phyloP scores from a whole-genome alignment of 37 sponge, comb jelly and placozoan genomes.

The Bolinopsis microptera region DNA sequence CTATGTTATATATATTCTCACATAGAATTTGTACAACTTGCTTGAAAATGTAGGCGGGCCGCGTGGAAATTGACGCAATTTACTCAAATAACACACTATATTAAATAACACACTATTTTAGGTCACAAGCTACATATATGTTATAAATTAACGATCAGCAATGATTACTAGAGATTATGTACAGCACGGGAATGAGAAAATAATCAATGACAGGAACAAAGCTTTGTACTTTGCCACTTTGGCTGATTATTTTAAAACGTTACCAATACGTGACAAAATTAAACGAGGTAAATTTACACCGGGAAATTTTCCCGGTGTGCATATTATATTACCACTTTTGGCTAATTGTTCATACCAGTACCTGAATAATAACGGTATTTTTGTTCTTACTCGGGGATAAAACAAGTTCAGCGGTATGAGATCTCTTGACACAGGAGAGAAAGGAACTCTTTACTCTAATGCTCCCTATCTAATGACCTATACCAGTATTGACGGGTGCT shows the following conservation, averaged over 20 bases:
- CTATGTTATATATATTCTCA: neutral
- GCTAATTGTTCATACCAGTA: neutral
- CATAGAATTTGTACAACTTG: neutral
- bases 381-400: too few species aligned
- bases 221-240: neutral
- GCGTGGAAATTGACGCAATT: neutral
- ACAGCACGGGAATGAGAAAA: neutral
- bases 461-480: too few species aligned
- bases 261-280: neutral
- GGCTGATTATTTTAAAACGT: neutral
- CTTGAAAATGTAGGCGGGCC: neutral
- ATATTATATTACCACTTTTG: neutral
- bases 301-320: neutral
- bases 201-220: neutral
- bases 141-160: too few species aligned
- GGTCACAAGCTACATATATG: too few species aligned
- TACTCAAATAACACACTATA: neutral
- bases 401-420: too few species aligned
- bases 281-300: neutral
- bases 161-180: too few species aligned
- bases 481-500: too few species aligned
- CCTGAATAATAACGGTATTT: neutral
- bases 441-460: too few species aligned
- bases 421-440: too few species aligned
- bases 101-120: too few species aligned